Evolutionary conservation across 2,797 vertebrate species (phyloP).

Genomic region (Basileuterus tristriatus): DNA sequence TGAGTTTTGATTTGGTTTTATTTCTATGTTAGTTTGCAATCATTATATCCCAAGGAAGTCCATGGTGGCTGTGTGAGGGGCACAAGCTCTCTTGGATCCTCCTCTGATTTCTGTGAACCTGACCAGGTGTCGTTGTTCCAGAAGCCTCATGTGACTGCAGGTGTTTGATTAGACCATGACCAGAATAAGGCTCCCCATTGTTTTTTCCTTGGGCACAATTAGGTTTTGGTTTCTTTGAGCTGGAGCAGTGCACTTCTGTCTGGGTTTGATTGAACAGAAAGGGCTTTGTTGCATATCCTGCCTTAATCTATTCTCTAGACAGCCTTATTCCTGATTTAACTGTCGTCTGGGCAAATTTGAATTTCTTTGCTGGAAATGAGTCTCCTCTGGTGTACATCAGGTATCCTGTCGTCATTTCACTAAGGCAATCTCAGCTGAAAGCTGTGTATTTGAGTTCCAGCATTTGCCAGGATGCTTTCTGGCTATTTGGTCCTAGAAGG

Average conservation of each 20-base stretch:
- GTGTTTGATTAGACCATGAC: background rate
- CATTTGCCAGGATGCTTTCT: background rate
- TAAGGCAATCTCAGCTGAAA: background rate
- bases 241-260: background rate
- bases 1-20: background rate
- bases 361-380: background rate
- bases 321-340: background rate
- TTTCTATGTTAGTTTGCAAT: background rate
- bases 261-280: background rate
- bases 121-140: background rate
- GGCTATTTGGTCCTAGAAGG: background rate
- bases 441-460: background rate
- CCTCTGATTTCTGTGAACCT: background rate
- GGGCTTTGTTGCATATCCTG: background rate
- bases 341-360: background rate
- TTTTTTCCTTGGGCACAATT: background rate
- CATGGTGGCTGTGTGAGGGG: background rate
- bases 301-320: background rate
- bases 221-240: background rate
- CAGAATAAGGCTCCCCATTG: background rate
- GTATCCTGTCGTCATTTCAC: background rate
- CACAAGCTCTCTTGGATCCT: background rate
- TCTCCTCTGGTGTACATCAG: background rate
- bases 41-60: background rate
- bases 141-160: background rate